Base-by-base conservation (phyloP, 2,797 vertebrate genomes). In the Danionella dracula region DNA sequence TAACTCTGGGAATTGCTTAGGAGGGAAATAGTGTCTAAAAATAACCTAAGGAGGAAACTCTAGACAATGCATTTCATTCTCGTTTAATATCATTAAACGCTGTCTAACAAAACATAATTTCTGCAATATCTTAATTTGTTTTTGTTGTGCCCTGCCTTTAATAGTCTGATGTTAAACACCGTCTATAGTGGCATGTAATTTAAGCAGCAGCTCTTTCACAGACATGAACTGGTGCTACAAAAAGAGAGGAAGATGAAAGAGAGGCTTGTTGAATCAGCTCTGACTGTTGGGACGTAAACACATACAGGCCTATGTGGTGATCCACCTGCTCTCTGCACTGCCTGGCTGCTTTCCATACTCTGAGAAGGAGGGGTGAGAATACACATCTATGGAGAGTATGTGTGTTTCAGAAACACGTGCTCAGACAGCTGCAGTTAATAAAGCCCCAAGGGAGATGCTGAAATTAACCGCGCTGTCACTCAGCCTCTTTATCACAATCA, bases 41-140 rank as follows among this genome's bases (percentile, higher is more conserved):
- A 27, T 8, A 29, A 13, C 37, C 19, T 20, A 16, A 46, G 73
- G 27, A 70, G 54, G 40, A 31, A 54, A 23, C 42, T 13, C 66
- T 29, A 40, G 19, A 67, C 15, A 49, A 78, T 32, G 63, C 21
- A 72, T n/a, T n/a, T 59, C 56, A 27, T 20, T 46, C 69, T 4
- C 4, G 15, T 42, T 57, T 53, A 27, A 63, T 16, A 1, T 35
- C 45, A 40, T 27, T 32, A 48, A 48, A 60, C 23, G 23, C 23
- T 27, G 23, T 3, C 6, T 3, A 3, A 27, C 23, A 3, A 27
- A 27, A 3, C 23, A 27, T 27, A 6, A 3, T 27, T 27, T 6
- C 23, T 27, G 27, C 15, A 17, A 42, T n/a, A 10, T 63, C 46
- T 51, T 44, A 8, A 44, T 55, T 56, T 66, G 51, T 56, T 66